A percentile compares a stretch with the other conserved stretches of the same genome.
Conservation (phyloP, 2,888 invertebrate species). For the Synergus laeviventris region DNA sequence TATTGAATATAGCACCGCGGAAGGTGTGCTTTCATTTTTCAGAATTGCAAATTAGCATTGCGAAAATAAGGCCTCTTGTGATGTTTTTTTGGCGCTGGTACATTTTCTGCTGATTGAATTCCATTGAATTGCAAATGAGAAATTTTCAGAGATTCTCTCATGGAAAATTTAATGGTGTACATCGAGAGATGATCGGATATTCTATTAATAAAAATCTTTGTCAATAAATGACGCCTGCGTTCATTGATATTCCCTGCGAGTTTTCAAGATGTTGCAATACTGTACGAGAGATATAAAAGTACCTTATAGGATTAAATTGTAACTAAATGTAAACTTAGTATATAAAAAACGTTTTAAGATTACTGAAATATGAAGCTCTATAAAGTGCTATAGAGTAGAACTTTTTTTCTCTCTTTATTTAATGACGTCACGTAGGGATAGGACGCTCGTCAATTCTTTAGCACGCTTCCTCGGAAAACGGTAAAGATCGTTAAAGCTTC, state of each 20-base stretch:
- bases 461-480: neutral
- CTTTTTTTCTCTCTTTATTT: neutral
- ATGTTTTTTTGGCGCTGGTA: neutral
- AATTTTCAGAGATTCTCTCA: slow-evolving; percentile 1
- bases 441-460: slow-evolving; percentile 2
- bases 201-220: neutral
- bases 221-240: neutral
- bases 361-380: neutral
- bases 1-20: neutral
- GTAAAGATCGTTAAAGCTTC: slow-evolving; percentile 4
- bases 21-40: slow-evolving; percentile 14
- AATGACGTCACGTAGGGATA: neutral
- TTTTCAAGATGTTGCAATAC: neutral
- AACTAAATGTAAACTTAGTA: neutral
- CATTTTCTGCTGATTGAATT: slow-evolving; percentile 17
- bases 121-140: slow-evolving; percentile 19
- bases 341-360: neutral
- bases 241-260: neutral
- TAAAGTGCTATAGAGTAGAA: neutral
- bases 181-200: neutral
- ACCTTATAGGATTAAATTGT: neutral
- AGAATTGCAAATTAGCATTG: slow-evolving; percentile 9
- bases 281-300: neutral
- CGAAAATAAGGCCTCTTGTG: slow-evolving; percentile 9
- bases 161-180: slow-evolving; percentile 11